Conservation (phyloP, 2,888 invertebrate species). For the Metopia argyrocephala region DNA sequence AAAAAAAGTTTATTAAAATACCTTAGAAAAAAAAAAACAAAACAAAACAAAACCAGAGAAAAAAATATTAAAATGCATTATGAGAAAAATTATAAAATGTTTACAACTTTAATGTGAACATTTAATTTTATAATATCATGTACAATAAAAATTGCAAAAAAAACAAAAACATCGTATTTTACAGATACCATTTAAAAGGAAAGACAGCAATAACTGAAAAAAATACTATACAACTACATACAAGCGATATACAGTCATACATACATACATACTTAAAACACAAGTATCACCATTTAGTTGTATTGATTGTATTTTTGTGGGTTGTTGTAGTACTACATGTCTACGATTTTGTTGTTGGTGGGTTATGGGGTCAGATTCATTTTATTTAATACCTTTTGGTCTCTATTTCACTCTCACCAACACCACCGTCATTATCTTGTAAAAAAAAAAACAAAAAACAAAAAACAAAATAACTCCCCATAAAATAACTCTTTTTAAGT, state of each 20-base stretch:
- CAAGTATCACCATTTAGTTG: neutral
- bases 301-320: slow-evolving; percentile 16
- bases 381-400: slow-evolving; percentile 55
- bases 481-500: neutral
- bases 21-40: neutral
- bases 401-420: neutral
- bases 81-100: slow-evolving; percentile 45
- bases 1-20: neutral
- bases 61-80: neutral
- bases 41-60: neutral
- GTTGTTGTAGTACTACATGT: neutral
- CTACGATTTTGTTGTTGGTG: slow-evolving; percentile 49
- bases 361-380: slow-evolving; percentile 64
- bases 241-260: slow-evolving; percentile 36
- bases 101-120: slow-evolving; percentile 56
- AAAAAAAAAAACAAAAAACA: neutral
- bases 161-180: slow-evolving; percentile 37
- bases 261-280: slow-evolving; percentile 45
- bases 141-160: slow-evolving; percentile 7
- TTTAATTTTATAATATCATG: slow-evolving; percentile 42
- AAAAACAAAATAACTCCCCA: neutral
- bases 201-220: slow-evolving; percentile 1
- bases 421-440: neutral
- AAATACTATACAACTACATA: slow-evolving; percentile 13
- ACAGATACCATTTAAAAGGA: slow-evolving; percentile 42